Evolutionary conservation across 2,113 vertebrate genomes (phyloP).

Genomic region (Rhagologus leucostigma): DNA sequence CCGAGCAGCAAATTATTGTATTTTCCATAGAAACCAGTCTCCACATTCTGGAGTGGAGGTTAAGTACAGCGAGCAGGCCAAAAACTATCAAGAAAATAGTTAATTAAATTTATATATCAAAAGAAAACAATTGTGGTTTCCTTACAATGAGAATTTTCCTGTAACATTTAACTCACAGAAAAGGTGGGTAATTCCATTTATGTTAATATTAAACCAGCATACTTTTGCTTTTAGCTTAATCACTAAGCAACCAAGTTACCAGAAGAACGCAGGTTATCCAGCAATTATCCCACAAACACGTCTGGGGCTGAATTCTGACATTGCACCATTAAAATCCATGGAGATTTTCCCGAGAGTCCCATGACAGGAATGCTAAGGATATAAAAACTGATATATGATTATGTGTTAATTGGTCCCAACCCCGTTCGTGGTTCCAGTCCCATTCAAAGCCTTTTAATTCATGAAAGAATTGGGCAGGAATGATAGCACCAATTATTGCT

Average conservation of each 20-base stretch:
- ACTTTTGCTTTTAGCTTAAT: conserved; percentile 8
- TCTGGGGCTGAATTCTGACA: conserved; percentile 12
- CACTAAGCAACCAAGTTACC: conserved; percentile 45
- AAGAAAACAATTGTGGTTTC: neutral
- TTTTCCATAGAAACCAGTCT: neutral
- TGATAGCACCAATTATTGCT: conserved; percentile 33
- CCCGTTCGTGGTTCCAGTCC: neutral
- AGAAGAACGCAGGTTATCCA: neutral
- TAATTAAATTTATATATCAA: neutral
- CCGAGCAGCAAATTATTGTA: neutral
- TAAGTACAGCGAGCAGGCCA: neutral
- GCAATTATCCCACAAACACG: neutral
- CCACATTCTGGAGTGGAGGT: neutral
- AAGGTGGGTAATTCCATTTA: neutral
- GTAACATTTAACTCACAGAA: neutral
- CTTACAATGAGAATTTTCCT: neutral
- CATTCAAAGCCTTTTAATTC: conserved; percentile 55
- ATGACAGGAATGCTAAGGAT: neutral
- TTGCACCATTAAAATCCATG: neutral
- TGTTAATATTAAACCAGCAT: conserved; percentile 15
- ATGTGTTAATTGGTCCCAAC: conserved; percentile 30
- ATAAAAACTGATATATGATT: conserved; percentile 16
- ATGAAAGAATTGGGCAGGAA: conserved; percentile 13
- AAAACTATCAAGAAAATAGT: neutral
- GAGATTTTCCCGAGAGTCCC: neutral